Conservation (phyloP, 2,888 invertebrate species). For the Diogma glabrata region DNA sequence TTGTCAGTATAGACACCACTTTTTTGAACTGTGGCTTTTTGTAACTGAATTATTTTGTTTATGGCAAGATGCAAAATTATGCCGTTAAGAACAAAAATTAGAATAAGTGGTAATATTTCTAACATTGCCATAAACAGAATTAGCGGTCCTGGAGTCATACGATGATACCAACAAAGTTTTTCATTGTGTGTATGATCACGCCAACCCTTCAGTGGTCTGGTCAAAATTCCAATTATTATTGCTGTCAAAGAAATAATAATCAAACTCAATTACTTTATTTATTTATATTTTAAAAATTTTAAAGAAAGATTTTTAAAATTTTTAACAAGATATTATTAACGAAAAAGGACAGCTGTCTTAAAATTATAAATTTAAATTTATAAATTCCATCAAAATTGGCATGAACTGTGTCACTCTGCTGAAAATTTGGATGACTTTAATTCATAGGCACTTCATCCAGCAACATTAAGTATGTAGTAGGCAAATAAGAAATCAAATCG, state of each 20-base stretch:
- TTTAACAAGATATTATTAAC: too few relatives aligned
- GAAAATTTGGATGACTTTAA: too few relatives aligned
- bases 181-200: slow-evolving; percentile 40
- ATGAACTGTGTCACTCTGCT: too few relatives aligned
- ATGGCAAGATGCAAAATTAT: slow-evolving; percentile 47
- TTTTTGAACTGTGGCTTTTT: slow-evolving; percentile 33
- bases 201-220: slow-evolving; percentile 49
- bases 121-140: slow-evolving; percentile 43
- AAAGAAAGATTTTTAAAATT: too few relatives aligned
- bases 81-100: slow-evolving; percentile 41
- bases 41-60: slow-evolving; percentile 41
- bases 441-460: too few relatives aligned
- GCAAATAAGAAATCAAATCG: too few relatives aligned
- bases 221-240: slow-evolving; percentile 45
- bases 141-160: slow-evolving; percentile 42
- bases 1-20: slow-evolving; percentile 29
- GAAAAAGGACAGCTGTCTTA: too few relatives aligned
- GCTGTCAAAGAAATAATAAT: slow-evolving; percentile 32
- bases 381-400: too few relatives aligned
- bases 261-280: too few relatives aligned
- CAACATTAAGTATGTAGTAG: too few relatives aligned
- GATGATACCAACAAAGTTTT: slow-evolving; percentile 45
- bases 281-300: too few relatives aligned
- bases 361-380: too few relatives aligned
- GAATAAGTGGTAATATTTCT: slow-evolving; percentile 41